Evolutionary conservation across 1,140 invertebrate genomes (phyloP).

Genomic region (Drosophila sturtevanti): DNA sequence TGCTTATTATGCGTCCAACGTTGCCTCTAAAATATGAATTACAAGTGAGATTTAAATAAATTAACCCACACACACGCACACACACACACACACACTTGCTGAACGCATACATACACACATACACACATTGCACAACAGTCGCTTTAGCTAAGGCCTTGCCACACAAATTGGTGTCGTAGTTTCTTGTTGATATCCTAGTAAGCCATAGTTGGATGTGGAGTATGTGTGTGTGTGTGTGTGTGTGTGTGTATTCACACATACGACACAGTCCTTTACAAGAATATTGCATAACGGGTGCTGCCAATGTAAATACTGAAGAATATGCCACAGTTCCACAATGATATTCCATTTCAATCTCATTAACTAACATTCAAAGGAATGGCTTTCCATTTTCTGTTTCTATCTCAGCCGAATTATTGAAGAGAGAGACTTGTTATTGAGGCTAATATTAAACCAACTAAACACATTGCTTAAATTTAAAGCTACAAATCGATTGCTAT

Average conservation of each 20-base stretch:
- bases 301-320: too few relatives aligned
- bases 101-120: not conserved
- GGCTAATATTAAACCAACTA: too few relatives aligned
- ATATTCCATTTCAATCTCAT: too few relatives aligned
- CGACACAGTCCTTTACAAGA: not conserved
- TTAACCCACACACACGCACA: slow-evolving; percentile 59
- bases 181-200: slow-evolving; percentile 10
- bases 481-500: too few relatives aligned
- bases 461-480: too few relatives aligned
- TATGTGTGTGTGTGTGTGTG: slow-evolving; percentile 1
- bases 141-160: slow-evolving; percentile 1
- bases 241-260: slow-evolving; percentile 1
- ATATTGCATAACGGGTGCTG: not conserved
- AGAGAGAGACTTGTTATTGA: too few relatives aligned
- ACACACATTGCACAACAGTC: not conserved
- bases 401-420: too few relatives aligned
- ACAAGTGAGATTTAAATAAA: slow-evolving; percentile 78
- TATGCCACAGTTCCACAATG: too few relatives aligned
- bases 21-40: slow-evolving; percentile 73
- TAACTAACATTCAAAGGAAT: too few relatives aligned
- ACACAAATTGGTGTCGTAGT: slow-evolving; percentile 5
- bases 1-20: slow-evolving; percentile 70
- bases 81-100: slow-evolving; percentile 5
- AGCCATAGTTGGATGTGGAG: not conserved
- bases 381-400: too few relatives aligned